Conservation (phyloP, 2,797 vertebrate species). For the Decapterus maruadsi region DNA sequence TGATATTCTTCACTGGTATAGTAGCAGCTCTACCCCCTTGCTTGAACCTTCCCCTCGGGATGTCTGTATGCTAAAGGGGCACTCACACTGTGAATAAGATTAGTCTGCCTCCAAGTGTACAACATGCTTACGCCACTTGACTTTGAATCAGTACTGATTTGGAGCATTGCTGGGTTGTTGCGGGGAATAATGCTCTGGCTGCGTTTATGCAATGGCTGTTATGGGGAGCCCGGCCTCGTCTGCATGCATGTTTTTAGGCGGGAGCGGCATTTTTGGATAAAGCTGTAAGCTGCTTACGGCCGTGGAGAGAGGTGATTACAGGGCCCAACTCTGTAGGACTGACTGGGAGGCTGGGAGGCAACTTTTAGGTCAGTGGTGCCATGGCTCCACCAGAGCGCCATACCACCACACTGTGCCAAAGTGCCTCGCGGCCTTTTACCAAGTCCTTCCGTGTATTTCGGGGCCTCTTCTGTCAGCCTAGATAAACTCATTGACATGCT, state of each 20-base stretch:
- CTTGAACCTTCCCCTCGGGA: slow-evolving; percentile 82
- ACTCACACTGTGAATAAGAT: slow-evolving; percentile 87
- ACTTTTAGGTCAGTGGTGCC: slow-evolving; percentile 86
- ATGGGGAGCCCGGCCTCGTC: slow-evolving; percentile 80
- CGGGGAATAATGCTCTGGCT: slow-evolving; percentile 81
- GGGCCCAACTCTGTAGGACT: slow-evolving; percentile 80
- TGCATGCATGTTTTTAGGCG: slow-evolving; percentile 83
- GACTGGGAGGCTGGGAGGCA: slow-evolving; percentile 77
- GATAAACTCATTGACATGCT: slow-evolving; percentile 54
- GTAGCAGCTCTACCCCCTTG: slow-evolving; percentile 71
- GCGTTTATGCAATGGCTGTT: slow-evolving; percentile 85
- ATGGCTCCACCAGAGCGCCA: slow-evolving; percentile 62
- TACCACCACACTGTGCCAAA: slow-evolving; percentile 55
- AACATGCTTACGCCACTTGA: slow-evolving; percentile 87
- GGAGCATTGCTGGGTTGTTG: slow-evolving; percentile 81
- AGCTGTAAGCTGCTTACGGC: slow-evolving; percentile 86
- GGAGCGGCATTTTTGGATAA: slow-evolving; percentile 82
- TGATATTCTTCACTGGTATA: slow-evolving; percentile 63
- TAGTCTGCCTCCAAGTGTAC: slow-evolving; percentile 85
- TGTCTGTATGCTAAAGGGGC: slow-evolving; percentile 85
- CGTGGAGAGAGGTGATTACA: slow-evolving; percentile 86
- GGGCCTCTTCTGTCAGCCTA: slow-evolving; percentile 27
- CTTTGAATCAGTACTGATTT: slow-evolving; percentile 85
- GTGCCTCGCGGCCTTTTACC: slow-evolving; percentile 26
- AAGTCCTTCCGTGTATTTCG: slow-evolving; percentile 44